Evolutionary conservation across 53 echinoderm and acorn worm species (phyloP), one percentile per base, ranked within the genome.

Genomic region (Astropecten irregularis): DNA sequence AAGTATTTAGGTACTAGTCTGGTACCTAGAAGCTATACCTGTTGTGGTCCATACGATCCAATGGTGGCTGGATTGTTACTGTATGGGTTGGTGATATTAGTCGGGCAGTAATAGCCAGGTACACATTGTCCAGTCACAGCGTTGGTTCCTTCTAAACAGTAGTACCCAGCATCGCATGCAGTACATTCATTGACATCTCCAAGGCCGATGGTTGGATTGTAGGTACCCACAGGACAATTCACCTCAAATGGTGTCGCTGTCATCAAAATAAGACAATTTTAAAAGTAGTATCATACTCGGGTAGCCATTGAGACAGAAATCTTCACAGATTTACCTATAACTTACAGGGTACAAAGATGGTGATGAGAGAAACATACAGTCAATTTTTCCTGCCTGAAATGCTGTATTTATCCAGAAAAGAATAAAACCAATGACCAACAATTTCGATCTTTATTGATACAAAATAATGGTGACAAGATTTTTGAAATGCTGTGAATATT

Each of bases 181-280:
- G 89, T 90, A 66, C 97, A 97, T 27, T 94, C 88, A 13, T 92
- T 97, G 49, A 97, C 88, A 9, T 92, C 99, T 0, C 94, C 99
- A 16, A 97, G 66, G 3, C 92, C 92, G 4, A 83, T 51, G 1
- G 71, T 88, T 0, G 99, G 99, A 55, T 97, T 97, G 86, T 94
- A 94, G 28, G 99, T 97, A 4, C 94, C 99, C 1, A 94, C 87
- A 0, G 99, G 94, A 59, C 94, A 94, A 82, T 97, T 97, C 0
- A 97, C 76, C 83, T 97, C 94, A 69, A 85, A 86, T 1, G 92
- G 90, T 18, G 99, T 97, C 36, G 94, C 94, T 94, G 62, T 22
- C 19, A 39, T 0, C 49, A 46, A 22, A 50, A 10, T 32, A 15
- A 53, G 32, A 33, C 27, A 65, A 36, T 16, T 64, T 64, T 30